Conservation (phyloP, 23 tunicate species). For the Trididemnum nubilum region DNA sequence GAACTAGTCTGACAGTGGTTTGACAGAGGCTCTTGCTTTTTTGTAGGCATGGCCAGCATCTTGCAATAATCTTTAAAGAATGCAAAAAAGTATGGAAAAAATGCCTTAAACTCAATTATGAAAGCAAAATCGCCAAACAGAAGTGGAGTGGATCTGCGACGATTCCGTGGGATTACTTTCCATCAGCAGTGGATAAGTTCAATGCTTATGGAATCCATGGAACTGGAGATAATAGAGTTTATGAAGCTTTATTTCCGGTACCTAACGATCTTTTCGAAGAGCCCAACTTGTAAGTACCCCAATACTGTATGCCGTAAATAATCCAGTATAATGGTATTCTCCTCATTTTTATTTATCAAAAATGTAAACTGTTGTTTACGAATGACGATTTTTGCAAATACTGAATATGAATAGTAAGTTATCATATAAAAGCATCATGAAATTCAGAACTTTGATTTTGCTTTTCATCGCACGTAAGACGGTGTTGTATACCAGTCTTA, state of each 20-base stretch:
- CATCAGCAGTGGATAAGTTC: conserved; percentile 40
- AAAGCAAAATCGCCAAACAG: background rate
- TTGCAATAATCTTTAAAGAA: conserved; percentile 52
- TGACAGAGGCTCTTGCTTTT: background rate
- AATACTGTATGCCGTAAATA: too few relatives aligned
- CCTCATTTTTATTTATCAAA: too few relatives aligned
- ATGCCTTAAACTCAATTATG: conserved; percentile 32
- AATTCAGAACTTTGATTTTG: too few relatives aligned
- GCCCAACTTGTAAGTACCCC: conserved; percentile 85
- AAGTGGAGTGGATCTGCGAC: conserved; percentile 57
- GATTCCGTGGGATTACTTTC: conserved; percentile 81
- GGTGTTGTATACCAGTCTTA: too few relatives aligned
- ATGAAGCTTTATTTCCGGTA: conserved; percentile 67
- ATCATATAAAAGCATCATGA: too few relatives aligned
- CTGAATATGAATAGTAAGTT: too few relatives aligned
- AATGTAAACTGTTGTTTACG: too few relatives aligned
- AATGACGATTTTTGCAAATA: too few relatives aligned
- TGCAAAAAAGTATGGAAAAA: conserved; percentile 60
- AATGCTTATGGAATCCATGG: conserved; percentile 87
- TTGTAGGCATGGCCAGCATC: conserved; percentile 75
- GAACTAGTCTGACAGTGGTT: too few relatives aligned
- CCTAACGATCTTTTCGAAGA: conserved; percentile 13
- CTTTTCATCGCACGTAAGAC: too few relatives aligned
- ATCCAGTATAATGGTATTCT: too few relatives aligned
- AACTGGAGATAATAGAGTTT: conserved; percentile 35